These are phyloP conservation scores for Hiodon alosoides DNA, from an alignment of 2,113 vertebrate species.

Conservation along the genomic window DNA sequence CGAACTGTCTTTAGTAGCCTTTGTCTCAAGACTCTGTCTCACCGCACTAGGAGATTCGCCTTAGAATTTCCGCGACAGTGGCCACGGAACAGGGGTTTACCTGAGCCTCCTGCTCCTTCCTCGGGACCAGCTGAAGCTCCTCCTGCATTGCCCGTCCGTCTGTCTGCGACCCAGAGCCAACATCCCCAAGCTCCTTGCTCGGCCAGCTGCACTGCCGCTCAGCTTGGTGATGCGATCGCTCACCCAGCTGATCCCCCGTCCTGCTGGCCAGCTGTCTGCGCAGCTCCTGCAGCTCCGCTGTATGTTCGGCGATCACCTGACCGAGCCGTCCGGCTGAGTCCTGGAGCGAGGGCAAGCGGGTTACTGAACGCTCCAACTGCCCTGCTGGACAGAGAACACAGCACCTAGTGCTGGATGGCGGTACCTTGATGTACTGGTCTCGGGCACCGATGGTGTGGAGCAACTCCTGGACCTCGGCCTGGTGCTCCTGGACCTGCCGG, in stretches of 20 bases:
- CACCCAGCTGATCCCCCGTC: constrained; percentile 30
- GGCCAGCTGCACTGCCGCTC: constrained; percentile 51
- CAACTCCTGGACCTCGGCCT: constrained; percentile 73
- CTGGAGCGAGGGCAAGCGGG: constrained; percentile 46
- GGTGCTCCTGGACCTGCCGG: constrained; percentile 67
- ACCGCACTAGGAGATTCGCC: no score
- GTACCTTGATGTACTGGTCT: constrained; percentile 77
- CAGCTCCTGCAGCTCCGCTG: constrained; percentile 71
- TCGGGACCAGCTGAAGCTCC: constrained; percentile 76
- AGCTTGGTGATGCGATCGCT: constrained; percentile 39
- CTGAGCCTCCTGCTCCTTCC: constrained; percentile 82
- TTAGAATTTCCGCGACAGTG: no score
- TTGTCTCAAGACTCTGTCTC: no score
- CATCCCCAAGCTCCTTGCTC: constrained; percentile 53
- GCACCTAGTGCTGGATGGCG: neutral
- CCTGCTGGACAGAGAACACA: neutral
- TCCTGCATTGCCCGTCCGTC: constrained; percentile 70
- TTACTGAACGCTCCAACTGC: neutral
- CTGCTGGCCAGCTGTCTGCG: constrained; percentile 65
- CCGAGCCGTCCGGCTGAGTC: constrained; percentile 70
- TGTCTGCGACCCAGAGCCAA: constrained; percentile 47
- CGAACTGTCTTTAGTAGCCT: no score
- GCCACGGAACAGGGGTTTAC: constrained; percentile 51
- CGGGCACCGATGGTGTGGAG: constrained; percentile 70
- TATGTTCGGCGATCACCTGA: constrained; percentile 71